A percentile compares a stretch with the other conserved stretches of the same genome.
phyloP scores from a whole-genome alignment of 2,113 vertebrate species.

The Paramisgurnus dabryanus region DNA sequence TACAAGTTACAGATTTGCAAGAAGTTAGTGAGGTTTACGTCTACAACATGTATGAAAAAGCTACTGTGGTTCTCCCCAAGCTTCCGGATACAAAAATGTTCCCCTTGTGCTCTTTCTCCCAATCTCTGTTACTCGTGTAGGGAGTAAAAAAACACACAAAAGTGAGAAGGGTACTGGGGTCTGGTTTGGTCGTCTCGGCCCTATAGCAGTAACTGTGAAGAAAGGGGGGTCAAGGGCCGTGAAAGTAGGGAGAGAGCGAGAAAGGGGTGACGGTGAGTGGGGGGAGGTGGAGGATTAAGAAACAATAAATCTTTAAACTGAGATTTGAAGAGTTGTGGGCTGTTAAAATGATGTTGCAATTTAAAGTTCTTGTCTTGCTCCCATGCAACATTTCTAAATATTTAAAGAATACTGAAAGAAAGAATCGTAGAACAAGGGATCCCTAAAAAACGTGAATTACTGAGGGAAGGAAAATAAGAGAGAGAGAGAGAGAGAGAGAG shows the following conservation, averaged over 20 bases:
- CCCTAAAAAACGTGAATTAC: not conserved
- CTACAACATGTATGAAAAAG: not conserved
- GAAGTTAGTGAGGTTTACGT: no score
- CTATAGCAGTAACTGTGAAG: conserved; percentile 31
- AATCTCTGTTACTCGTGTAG: conserved; percentile 42
- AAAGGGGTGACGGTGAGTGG: conserved; percentile 20
- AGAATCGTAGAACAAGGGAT: not conserved
- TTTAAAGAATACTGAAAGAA: no score
- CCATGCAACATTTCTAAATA: not conserved
- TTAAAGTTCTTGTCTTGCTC: not conserved
- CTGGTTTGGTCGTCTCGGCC: conserved; percentile 51
- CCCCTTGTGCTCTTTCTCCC: conserved; percentile 31
- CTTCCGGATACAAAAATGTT: conserved; percentile 32
- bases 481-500: conserved; percentile 4
- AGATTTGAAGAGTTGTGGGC: conserved; percentile 46
- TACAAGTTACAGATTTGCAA: no score
- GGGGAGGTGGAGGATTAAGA: conserved; percentile 53
- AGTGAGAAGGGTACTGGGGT: conserved; percentile 33
- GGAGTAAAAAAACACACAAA: conserved; percentile 39
- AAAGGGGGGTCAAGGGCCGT: conserved; percentile 39
- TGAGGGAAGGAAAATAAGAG: conserved; percentile 14
- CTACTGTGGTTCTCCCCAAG: not conserved
- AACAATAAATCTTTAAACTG: conserved; percentile 60
- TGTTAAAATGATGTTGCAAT: conserved; percentile 11
- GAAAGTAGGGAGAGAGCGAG: conserved; percentile 27